Evolutionary conservation across 2,888 invertebrate species (phyloP), one percentile per base, ranked within the genome.

Genomic region (Pycnomerus fuliginosus): DNA sequence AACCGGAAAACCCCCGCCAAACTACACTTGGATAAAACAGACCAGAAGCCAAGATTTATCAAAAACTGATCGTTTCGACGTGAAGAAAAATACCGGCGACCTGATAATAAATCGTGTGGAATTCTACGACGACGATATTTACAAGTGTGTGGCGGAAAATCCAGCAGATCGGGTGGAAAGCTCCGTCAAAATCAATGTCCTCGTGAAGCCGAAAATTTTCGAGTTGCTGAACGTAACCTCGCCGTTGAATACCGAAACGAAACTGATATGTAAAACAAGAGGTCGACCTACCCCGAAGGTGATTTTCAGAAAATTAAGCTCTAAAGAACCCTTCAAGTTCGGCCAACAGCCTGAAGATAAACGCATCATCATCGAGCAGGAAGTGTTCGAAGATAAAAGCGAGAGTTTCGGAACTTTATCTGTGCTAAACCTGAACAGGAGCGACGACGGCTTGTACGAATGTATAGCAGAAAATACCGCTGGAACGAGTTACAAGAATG

Each of bases 361-460:
- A 3, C 79, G 83, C 44, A 79, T 89, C 45, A 84, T 90, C 38
- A 71, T 74, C 0, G 69, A 90, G 23, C 82, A 81, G 64, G 71
- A 82, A 61, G 60, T 73, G 55, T 72, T 80, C 51, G 71, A 77
- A 5, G 73, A 74, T n/a, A 75, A 74, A 23, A 78, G 79, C 3
- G 80, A 82, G 60, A 76, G 80, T 0, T 76, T 78, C 34, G 90
- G 84, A 15, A 80, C 80, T 1, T 73, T 94, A 45, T 80, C 79
- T 20, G 86, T 94, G 56, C 68, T 76, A 1, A 79, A 80, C 34
- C 64, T 86, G 8, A 76, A 79, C 35, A 77, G 87, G 47, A 76
- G 79, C 2, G 89, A 94, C 69, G 94, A 94, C 69, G 94, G 93
- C 0, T 76, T 94, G 4, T 94, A 94, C 68, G 88, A 87, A 64